Evolutionary conservation across 2,888 invertebrate species (phyloP), one percentile per base, ranked within the genome.

Genomic region (Teinopalpus imperialis): DNA sequence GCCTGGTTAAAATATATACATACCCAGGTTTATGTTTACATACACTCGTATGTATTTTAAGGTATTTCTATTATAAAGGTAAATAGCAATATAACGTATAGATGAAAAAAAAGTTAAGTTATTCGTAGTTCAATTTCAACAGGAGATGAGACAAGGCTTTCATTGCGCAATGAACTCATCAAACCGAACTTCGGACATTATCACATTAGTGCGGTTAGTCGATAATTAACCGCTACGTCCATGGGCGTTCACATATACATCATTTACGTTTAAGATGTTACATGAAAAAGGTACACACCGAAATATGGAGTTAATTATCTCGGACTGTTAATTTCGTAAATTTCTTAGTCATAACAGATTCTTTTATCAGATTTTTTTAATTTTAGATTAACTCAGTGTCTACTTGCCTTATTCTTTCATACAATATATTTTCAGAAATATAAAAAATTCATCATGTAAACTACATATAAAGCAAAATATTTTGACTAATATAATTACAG

Each of bases 201-300:
- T 76, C 76, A 80, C 78, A 81, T 83, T 82, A 82, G 75, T 61
- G 57, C 55, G 63, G 68, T 58, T 56, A 66, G 69, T 64, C 70
- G 80, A 82, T 86, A 86, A 86, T 86, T 85, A 85, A 74, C 66
- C 56, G 67, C 61, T 66, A 64, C 72, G 64, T 69, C 64, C 56
- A 77, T 76, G 83, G 87, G 86, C 87, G 86, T 83, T 74, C 75
- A 65, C 78, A 65, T 70, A 82, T 81, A 71, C 74, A 83, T 85
- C 83, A 82, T 81, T 80, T 77, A 74, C 79, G 81, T 81, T 72
- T 82, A 81, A 86, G 85, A 87, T 75, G 82, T 85, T 79, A 81
- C 72, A 66, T 58, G 54, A 64, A 74, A 80, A 77, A 69, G 74
- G 67, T 69, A 61, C 64, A 65, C 63, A 51, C 50, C 48, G 45